phyloP scores from a whole-genome alignment of 2,888 invertebrate genomes.

The Gibbula magus region DNA sequence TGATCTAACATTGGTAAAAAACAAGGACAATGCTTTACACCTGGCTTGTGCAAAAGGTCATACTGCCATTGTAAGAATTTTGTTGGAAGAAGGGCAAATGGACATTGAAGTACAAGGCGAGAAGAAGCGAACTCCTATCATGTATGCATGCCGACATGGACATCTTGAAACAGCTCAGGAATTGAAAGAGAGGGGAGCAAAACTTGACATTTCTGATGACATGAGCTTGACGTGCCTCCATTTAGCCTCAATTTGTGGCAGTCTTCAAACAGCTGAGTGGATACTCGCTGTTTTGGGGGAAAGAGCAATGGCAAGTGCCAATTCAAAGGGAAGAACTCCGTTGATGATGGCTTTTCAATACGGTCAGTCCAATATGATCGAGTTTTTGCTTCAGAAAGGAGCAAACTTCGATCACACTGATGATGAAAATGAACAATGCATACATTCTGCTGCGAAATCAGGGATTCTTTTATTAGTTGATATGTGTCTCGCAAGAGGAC shows the following conservation, averaged over 20 bases:
- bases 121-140: neutral
- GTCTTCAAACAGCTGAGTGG: neutral
- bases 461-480: too few species aligned
- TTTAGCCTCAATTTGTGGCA: neutral
- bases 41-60: conserved; percentile 6
- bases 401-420: neutral
- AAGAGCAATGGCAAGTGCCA: neutral
- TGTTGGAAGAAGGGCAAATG: neutral
- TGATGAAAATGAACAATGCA: too few species aligned
- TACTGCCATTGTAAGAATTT: neutral
- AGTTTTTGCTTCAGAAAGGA: neutral
- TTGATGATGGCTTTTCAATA: neutral
- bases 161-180: neutral
- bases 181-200: neutral
- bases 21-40: conserved; percentile 5
- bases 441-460: too few species aligned
- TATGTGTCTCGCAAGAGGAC: too few species aligned
- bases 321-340: neutral
- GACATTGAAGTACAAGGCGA: neutral
- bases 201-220: neutral
- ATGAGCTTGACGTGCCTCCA: neutral
- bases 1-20: neutral
- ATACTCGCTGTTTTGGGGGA: neutral
- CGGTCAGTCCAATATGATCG: neutral
- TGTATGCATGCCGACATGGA: conserved; percentile 15